phyloP scores from a whole-genome alignment of 2,888 invertebrate species.

The Labia minor region DNA sequence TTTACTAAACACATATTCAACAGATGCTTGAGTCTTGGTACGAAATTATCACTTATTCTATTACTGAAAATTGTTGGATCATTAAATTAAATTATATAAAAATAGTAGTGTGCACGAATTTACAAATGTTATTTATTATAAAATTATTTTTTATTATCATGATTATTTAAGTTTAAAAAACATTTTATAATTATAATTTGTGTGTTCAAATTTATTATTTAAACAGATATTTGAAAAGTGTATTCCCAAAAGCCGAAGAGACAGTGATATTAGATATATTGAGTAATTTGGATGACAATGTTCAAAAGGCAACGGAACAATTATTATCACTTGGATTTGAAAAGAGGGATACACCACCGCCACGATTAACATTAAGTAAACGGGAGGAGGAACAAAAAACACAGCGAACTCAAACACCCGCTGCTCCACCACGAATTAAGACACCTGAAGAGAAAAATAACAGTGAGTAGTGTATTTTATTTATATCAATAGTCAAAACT shows the following conservation, averaged over 20 bases:
- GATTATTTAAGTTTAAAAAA: too few relatives aligned
- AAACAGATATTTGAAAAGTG: slow-evolving; percentile 83
- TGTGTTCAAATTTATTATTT: too few relatives aligned
- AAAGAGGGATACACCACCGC: slow-evolving; percentile 57
- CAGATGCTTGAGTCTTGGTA: too few relatives aligned
- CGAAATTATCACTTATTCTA: too few relatives aligned
- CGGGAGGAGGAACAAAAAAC: slow-evolving; percentile 35
- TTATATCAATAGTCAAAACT: neutral
- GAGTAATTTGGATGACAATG: slow-evolving; percentile 79
- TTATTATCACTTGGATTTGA: slow-evolving; percentile 68
- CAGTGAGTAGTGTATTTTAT: too few relatives aligned
- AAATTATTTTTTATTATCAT: too few relatives aligned
- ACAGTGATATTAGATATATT: slow-evolving; percentile 72
- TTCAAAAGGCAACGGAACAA: slow-evolving; percentile 75
- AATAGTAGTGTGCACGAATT: too few relatives aligned
- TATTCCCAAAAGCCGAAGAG: slow-evolving; percentile 84
- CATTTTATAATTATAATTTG: too few relatives aligned
- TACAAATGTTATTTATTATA: too few relatives aligned
- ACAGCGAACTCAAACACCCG: slow-evolving; percentile 33
- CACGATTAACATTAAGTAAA: slow-evolving; percentile 42
- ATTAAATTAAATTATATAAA: too few relatives aligned
- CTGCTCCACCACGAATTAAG: slow-evolving; percentile 53
- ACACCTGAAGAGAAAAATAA: slow-evolving; percentile 57
- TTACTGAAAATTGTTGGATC: too few relatives aligned
- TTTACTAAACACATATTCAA: too few relatives aligned